Evolutionary conservation across 1,140 invertebrate species (phyloP).

Genomic region (Nasonia longicornis): DNA sequence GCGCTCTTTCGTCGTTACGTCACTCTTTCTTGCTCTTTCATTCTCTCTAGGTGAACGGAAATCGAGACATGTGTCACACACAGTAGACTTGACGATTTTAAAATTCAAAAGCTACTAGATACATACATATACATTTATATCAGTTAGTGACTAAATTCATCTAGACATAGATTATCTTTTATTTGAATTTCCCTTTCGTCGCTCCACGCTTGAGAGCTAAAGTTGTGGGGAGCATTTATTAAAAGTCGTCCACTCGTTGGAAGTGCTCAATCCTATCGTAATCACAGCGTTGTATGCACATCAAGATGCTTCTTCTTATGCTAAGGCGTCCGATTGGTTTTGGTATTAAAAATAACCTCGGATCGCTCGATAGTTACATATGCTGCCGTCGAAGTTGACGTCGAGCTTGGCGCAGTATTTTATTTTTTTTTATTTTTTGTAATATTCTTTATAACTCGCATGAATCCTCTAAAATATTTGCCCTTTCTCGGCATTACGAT

Average conservation of each 20-base stretch:
- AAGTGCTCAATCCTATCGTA: slow-evolving; percentile 45
- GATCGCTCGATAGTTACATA: slow-evolving; percentile 50
- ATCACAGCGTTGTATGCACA: slow-evolving; percentile 43
- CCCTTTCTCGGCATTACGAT: slow-evolving; percentile 36
- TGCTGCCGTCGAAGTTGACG: slow-evolving; percentile 35
- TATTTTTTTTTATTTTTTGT: slow-evolving; percentile 24
- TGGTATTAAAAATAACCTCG: slow-evolving; percentile 72
- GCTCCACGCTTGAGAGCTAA: slow-evolving; percentile 12
- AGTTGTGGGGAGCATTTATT: slow-evolving; percentile 30
- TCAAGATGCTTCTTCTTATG: slow-evolving; percentile 52
- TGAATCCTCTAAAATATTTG: slow-evolving; percentile 48
- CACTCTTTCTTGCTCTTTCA: not conserved
- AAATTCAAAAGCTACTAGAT: slow-evolving; percentile 43
- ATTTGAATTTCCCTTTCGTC: slow-evolving; percentile 22
- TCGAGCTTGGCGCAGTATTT: slow-evolving; percentile 35
- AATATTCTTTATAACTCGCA: slow-evolving; percentile 40
- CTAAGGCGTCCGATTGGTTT: slow-evolving; percentile 68
- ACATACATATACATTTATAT: slow-evolving; percentile 47
- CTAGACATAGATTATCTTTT: slow-evolving; percentile 41
- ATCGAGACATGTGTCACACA: slow-evolving; percentile 28
- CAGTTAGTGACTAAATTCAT: slow-evolving; percentile 44
- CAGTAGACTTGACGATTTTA: slow-evolving; percentile 37
- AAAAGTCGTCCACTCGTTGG: slow-evolving; percentile 37
- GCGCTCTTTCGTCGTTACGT: slow-evolving; percentile 6
- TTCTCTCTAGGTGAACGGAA: not conserved